Evolutionary conservation across 2,797 vertebrate genomes (phyloP).

Genomic region (Anguilla pacifica): DNA sequence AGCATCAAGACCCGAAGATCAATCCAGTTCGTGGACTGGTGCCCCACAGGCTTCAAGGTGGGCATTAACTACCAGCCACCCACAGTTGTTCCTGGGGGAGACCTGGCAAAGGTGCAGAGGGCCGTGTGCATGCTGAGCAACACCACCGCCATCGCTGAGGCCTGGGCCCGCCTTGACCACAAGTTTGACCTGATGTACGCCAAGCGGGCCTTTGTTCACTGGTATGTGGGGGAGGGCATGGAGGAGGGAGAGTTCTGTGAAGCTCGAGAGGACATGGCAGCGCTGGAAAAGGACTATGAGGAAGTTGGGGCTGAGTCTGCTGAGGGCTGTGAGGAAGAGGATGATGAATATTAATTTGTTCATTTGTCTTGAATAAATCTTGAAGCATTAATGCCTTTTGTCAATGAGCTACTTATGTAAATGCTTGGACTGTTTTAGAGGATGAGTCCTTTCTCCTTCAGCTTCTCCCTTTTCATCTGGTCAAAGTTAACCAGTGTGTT

Average conservation of each 20-base stretch:
- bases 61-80: slow-evolving; percentile 25
- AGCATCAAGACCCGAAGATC: slow-evolving; percentile 6
- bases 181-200: slow-evolving; percentile 57
- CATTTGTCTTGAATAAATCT: not conserved
- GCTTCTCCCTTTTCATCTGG: not conserved
- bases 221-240: slow-evolving; percentile 82
- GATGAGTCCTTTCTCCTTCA: not conserved
- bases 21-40: slow-evolving; percentile 8
- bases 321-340: not conserved
- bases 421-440: not conserved
- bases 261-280: slow-evolving; percentile 84
- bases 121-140: slow-evolving; percentile 74
- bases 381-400: not conserved
- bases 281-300: slow-evolving; percentile 55
- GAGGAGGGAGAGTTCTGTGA: slow-evolving; percentile 84
- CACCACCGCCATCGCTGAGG: slow-evolving; percentile 51
- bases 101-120: slow-evolving; percentile 69
- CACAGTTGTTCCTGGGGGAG: slow-evolving; percentile 64
- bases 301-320: slow-evolving; percentile 36
- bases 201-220: slow-evolving; percentile 58
- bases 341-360: not conserved
- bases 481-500: too few species aligned
- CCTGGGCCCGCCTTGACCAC: slow-evolving; percentile 50
- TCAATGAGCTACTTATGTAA: not conserved
- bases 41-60: not conserved